Percentiles rank a stretch among this genome's conserved stretches.
phyloP scores from a whole-genome alignment of 2,797 vertebrate genomes.

The Meda fulgida region DNA sequence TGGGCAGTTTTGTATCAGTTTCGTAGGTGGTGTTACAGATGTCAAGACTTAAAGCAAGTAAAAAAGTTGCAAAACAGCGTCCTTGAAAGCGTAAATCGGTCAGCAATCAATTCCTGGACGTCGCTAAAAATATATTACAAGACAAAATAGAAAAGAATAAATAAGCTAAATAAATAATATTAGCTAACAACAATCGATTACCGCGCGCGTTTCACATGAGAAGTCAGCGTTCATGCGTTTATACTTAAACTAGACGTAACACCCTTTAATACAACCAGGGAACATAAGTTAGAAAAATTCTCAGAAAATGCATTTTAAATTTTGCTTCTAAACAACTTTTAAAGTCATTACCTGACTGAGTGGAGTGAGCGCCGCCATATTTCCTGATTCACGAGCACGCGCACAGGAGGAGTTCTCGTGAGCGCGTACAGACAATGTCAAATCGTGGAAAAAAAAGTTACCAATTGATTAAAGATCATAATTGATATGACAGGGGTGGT shows the following conservation, averaged over 20 bases:
- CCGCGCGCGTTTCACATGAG: not conserved
- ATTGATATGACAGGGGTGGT: not conserved
- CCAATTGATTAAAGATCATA: not conserved
- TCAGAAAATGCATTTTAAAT: not conserved
- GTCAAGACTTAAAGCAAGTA: not conserved
- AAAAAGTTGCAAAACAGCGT: conserved; percentile 16
- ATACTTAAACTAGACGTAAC: not conserved
- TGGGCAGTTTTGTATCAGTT: not conserved
- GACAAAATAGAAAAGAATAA: not conserved
- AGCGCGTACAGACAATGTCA: conserved; percentile 57
- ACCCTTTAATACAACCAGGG: not conserved
- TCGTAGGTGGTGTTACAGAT: not conserved
- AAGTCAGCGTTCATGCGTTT: not conserved
- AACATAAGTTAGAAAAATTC: no score
- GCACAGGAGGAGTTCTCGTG: conserved; percentile 62
- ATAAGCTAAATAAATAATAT: not conserved
- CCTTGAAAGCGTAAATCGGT: not conserved
- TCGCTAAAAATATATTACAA: not conserved
- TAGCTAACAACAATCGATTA: not conserved
- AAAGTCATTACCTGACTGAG: conserved; percentile 84
- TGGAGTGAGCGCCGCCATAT: conserved; percentile 94
- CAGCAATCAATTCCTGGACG: not conserved
- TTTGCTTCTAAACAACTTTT: not conserved
- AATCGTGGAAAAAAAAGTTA: not conserved
- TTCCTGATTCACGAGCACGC: conserved; percentile 78